Conservation (phyloP, 2,113 vertebrate genomes). For the Oryzias curvinotus region DNA sequence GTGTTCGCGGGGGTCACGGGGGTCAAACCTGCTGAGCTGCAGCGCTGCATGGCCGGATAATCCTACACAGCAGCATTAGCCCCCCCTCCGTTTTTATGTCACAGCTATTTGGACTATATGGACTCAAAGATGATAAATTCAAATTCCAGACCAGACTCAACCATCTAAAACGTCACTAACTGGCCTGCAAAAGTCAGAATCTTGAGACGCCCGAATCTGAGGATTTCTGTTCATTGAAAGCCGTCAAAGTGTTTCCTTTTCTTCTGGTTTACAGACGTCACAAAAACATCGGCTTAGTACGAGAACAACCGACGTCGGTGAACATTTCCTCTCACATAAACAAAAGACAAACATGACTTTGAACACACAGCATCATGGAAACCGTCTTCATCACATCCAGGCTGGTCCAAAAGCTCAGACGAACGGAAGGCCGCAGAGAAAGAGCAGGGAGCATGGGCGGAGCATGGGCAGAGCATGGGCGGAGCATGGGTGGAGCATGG, state of each 20-base stretch:
- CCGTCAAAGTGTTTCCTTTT: too few species aligned
- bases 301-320: too few species aligned
- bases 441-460: slow-evolving; percentile 13
- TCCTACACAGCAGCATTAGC: slow-evolving; percentile 47
- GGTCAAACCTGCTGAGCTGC: slow-evolving; percentile 58
- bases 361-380: slow-evolving; percentile 41
- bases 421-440: slow-evolving; percentile 22
- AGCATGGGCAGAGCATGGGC: too few species aligned
- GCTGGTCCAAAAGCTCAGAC: slow-evolving; percentile 35
- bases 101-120: not conserved
- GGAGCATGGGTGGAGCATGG: too few species aligned
- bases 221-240: too few species aligned
- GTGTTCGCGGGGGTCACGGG: slow-evolving; percentile 63
- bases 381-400: slow-evolving; percentile 21
- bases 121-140: not conserved
- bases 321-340: too few species aligned
- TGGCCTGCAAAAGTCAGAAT: too few species aligned
- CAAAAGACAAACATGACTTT: not conserved
- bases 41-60: slow-evolving; percentile 47
- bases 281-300: too few species aligned
- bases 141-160: not conserved
- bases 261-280: too few species aligned
- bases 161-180: too few species aligned
- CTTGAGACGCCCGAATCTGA: too few species aligned
- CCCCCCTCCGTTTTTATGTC: slow-evolving; percentile 15